A percentile compares a stretch with the other conserved stretches of the same genome.
Conservation (phyloP, 2,797 vertebrate species). For the Pterois miles region DNA sequence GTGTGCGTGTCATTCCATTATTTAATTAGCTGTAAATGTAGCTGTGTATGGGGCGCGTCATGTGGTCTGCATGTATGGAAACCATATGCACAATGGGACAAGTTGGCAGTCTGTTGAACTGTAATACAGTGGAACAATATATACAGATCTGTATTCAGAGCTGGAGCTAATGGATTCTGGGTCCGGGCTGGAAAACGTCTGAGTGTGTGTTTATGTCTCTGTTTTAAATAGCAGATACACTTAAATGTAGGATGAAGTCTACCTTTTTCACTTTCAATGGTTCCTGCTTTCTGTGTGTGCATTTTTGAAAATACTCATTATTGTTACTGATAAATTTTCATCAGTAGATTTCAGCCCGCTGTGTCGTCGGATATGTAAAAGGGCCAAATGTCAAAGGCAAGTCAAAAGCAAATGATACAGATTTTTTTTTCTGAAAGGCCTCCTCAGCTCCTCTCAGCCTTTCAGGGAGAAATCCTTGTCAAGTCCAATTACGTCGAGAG, state of each 20-base stretch:
- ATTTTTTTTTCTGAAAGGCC: background rate
- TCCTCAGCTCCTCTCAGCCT: background rate
- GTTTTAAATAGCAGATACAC: constrained; percentile 9
- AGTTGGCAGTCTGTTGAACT: constrained; percentile 33
- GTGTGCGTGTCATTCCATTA: constrained; percentile 47
- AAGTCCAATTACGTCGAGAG: background rate
- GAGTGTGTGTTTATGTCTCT: constrained; percentile 33
- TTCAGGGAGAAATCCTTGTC: background rate
- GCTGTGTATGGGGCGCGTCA: constrained; percentile 20
- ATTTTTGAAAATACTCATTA: no score
- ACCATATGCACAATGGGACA: constrained; percentile 42
- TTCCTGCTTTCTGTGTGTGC: background rate
- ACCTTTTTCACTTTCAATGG: background rate
- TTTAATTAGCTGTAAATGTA: constrained; percentile 53
- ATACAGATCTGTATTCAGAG: constrained; percentile 50
- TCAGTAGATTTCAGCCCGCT: background rate
- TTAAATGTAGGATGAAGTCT: background rate
- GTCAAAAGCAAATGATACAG: no score
- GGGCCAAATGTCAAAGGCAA: background rate
- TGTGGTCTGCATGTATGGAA: constrained; percentile 57
- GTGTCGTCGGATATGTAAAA: background rate
- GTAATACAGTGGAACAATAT: constrained; percentile 54
- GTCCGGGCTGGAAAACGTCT: constrained; percentile 41
- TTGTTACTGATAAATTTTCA: no score
- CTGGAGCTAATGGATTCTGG: constrained; percentile 59